phyloP scores from a whole-genome alignment of 2,888 invertebrate genomes.

The Eupithecia abbreviata region DNA sequence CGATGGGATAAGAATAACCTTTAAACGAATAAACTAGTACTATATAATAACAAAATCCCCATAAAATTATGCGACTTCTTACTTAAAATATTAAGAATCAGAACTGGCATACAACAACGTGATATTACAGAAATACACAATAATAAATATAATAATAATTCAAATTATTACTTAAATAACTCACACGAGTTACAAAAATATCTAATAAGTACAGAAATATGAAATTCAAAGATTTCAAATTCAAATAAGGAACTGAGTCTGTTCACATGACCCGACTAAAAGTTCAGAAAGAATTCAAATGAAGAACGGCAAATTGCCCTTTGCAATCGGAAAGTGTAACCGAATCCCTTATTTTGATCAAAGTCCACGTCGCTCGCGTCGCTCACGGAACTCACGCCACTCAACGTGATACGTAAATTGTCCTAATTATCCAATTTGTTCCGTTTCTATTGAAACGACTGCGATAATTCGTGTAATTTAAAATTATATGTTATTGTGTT shows the following conservation, averaged over 20 bases:
- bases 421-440: conserved; percentile 76
- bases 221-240: neutral
- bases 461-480: conserved; percentile 53
- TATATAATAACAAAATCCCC: too few species aligned
- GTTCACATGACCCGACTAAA: neutral
- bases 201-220: too few species aligned
- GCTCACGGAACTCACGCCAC: conserved; percentile 48
- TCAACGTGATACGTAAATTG: conserved; percentile 71
- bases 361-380: conserved; percentile 34
- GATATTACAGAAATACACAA: neutral
- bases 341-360: conserved; percentile 30
- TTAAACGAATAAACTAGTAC: too few species aligned
- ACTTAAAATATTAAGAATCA: neutral
- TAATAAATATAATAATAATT: too few species aligned
- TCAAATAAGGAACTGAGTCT: neutral
- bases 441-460: conserved; percentile 64
- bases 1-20: too few species aligned
- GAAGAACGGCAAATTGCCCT: conserved; percentile 2
- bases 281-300: conserved; percentile 1
- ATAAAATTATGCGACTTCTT: neutral
- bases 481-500: conserved; percentile 41
- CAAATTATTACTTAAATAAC: neutral
- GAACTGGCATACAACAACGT: neutral
- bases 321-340: conserved; percentile 29
- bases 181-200: neutral